Evolutionary conservation across 2,888 invertebrate genomes (phyloP), one percentile per base, ranked within the genome.

Genomic region (Pollenia labialis): DNA sequence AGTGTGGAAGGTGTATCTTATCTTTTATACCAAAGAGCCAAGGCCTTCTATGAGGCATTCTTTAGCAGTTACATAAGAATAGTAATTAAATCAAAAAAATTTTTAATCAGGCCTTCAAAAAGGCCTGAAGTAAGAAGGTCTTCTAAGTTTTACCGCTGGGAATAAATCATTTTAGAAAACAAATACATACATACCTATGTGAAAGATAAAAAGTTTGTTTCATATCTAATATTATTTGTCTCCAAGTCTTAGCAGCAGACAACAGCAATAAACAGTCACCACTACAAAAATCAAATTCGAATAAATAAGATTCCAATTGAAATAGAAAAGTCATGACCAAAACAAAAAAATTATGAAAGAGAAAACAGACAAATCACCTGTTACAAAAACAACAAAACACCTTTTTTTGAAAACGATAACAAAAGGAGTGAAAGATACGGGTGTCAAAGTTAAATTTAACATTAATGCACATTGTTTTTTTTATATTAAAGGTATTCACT

Each of bases 281-380:
- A 40, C 32, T 12, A 14, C 32, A 58, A 4, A 58, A 58, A 40
- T 11, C 2, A 32, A 58, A 40, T 14, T 8, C 12, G 6, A 40
- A 58, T 12, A 8, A 58, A 40, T 14, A 64, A 50, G 66, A 76
- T 54, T 62, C 42, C 42, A 75, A 42, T 62, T 2, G 75, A 62
- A 76, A 66, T 54, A 16, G 42, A 66, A 54, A 76, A 76, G 66
- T 76, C 76, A 76, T 54, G 76, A 66, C 32, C 76, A 76, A 42
- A 52, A 75, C 62, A 75, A 75, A 40, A 18, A 75, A 62, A 52
- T 64, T 62, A 18, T 52, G 32, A 32, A 32, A 32, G 32, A 32
- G 32, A 32, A 32, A 32, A 32, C 32, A 32, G 32, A 32, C 32
- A 32, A 32, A 32, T 32, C 32, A 32, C 32, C 32, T 32, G 32